Percentiles rank a stretch among this genome's conserved stretches.
Evolutionary conservation across 64 coral and sea anemone genomes (phyloP).

Genomic region (Montipora sp.): DNA sequence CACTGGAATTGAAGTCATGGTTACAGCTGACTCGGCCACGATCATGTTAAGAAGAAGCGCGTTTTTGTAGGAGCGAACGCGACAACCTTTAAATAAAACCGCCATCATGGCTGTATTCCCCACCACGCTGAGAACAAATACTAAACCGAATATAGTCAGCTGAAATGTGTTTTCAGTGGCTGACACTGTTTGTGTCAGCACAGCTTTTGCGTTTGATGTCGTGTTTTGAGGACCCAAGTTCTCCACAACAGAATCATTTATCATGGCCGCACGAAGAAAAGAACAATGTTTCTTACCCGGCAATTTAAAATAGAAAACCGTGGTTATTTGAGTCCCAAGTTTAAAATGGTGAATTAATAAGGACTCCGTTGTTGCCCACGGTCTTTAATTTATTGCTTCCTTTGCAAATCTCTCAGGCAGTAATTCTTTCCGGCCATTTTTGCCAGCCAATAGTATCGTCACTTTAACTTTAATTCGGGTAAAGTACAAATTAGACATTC

Average conservation of each 20-base stretch:
- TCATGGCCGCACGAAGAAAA: not conserved
- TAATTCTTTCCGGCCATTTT: too few species aligned
- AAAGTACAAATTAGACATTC: too few species aligned
- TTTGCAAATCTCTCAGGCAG: too few species aligned
- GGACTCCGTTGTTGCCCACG: too few species aligned
- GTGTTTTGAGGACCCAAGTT: not conserved
- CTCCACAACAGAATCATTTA: not conserved
- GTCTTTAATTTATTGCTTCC: too few species aligned
- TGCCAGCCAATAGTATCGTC: too few species aligned
- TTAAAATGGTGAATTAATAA: too few species aligned
- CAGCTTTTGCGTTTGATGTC: not conserved
- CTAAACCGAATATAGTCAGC: conserved; percentile 27
- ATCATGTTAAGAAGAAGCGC: conserved; percentile 80
- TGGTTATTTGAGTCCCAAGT: too few species aligned
- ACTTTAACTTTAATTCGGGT: too few species aligned
- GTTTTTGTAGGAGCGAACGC: conserved; percentile 62
- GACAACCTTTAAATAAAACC: conserved; percentile 55
- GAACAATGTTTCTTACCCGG: too few species aligned
- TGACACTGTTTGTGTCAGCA: not conserved
- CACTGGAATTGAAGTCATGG: conserved; percentile 74
- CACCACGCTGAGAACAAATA: conserved; percentile 69
- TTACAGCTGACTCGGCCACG: conserved; percentile 65
- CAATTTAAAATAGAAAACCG: too few species aligned
- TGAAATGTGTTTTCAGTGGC: not conserved
- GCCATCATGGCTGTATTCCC: conserved; percentile 76